Evolutionary conservation across 1,140 invertebrate species (phyloP), one percentile per base, ranked within the genome.

Genomic region (Bombus superbus): DNA sequence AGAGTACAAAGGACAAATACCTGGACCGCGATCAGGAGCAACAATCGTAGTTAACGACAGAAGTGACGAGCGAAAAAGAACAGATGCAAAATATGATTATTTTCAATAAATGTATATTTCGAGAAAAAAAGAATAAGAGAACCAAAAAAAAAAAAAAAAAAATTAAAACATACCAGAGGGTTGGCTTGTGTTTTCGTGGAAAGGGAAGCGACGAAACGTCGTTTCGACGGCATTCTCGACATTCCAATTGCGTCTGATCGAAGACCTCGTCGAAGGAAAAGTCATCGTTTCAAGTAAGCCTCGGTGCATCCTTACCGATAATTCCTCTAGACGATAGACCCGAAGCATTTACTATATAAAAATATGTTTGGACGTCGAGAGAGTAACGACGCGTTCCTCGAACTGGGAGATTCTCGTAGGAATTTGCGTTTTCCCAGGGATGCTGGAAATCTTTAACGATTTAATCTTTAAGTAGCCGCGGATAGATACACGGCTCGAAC

Each of bases 31-130:
- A 89, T 66, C 85, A 89, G 90, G 81, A 88, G 87, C 86, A 87
- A 91, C 89, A 85, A 90, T 83, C 77, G 59, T 78, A 32, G 42
- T 88, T 84, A 83, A 90, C 84, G 69, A 88, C 76, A 42, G 9
- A 40, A 75, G 64, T 78, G 57, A 69, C 81, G 74, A 77, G 44
- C 32, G 82, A 85, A 90, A 62, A 81, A 77, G 53, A 79, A 90
- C 72, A 88, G 87, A 91, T 87, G 85, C 86, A 86, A 57, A 71
- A 68, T 35, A 89, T 80, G 86, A 93, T 91, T 89, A 93, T 92
- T 93, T 92, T 92, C 89, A 93, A 93, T 93, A 93, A 93, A 93
- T 91, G 91, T 93, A 87, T 91, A 86, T 86, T 92, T 92, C 75
- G 84, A 85, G 72, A 81, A 80, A 81, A 64, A 40, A 38, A 47